Percentiles rank a stretch among this genome's conserved stretches.
Evolutionary conservation across 2,888 invertebrate genomes (phyloP).

Genomic region (Morpho deidamia): DNA sequence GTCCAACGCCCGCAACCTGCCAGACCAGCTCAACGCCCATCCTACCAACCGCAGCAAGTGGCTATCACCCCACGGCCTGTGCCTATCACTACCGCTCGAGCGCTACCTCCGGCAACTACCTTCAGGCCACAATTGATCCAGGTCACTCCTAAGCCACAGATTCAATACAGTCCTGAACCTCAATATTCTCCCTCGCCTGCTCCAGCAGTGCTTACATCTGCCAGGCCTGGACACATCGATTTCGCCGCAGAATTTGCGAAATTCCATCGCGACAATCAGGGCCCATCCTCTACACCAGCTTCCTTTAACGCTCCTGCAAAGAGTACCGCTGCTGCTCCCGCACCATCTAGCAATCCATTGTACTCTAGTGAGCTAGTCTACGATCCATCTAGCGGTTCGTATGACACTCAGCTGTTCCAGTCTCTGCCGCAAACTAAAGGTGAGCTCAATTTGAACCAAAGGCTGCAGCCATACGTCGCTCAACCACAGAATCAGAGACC

Average conservation of each 20-base stretch:
- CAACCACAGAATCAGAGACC: conserved; percentile 77
- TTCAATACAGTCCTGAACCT: conserved; percentile 64
- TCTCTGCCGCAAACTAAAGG: conserved; percentile 85
- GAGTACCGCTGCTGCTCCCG: conserved; percentile 46
- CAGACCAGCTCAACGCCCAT: conserved; percentile 37
- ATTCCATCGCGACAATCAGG: conserved; percentile 83
- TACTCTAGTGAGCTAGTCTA: conserved; percentile 88
- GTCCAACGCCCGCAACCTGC: conserved; percentile 62
- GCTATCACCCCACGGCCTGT: conserved; percentile 80
- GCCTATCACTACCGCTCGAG: conserved; percentile 65
- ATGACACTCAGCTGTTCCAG: conserved; percentile 88
- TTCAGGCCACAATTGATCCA: conserved; percentile 81
- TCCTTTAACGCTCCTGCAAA: conserved; percentile 54
- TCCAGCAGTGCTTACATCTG: conserved; percentile 46
- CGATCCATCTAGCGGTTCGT: conserved; percentile 87
- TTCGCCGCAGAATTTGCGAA: conserved; percentile 87
- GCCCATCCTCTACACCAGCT: conserved; percentile 71
- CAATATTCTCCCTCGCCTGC: conserved; percentile 60
- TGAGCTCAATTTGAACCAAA: conserved; percentile 84
- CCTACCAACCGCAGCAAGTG: conserved; percentile 71
- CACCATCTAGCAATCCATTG: conserved; percentile 79
- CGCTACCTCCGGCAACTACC: conserved; percentile 81
- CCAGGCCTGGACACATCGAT: conserved; percentile 72
- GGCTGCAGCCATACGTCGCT: conserved; percentile 86
- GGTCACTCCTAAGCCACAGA: conserved; percentile 76